Evolutionary conservation across 2,113 vertebrate genomes (phyloP), one percentile per base, ranked within the genome.

Genomic region (Cryptotis parvus): DNA sequence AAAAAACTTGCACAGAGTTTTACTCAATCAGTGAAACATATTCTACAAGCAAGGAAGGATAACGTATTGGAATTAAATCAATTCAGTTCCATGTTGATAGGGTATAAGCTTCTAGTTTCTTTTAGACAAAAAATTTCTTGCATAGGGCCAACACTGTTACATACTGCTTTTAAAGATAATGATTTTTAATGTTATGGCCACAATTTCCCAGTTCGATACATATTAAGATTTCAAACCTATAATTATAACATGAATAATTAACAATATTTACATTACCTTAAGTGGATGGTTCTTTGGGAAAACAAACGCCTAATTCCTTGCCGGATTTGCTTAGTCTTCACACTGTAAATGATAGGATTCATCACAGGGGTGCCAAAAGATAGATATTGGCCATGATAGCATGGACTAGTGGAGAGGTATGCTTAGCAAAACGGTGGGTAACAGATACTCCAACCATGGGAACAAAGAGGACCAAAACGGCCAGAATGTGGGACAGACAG

Each of bases 371-470:
- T 3, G 96, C 66, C 3, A 96, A 52, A 0, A 97, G 91, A 81
- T 97, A 97, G 55, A 97, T 92, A 45, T 97, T 88, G 58, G 95
- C 97, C 58, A 97, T 85, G 6, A 96, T 89, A 89, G 97, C 94
- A 70, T 95, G 96, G 45, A 96, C 29, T 22, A 97, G 89, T 2
- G 20, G 75, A 20, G 96, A 92, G 0, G 97, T 95, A 1, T 95
- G 85, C 6, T 97, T 94, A 9, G 96, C 94, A 68, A 96, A 97
- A 16, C 93, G 89, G 97, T 0, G 96, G 95, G 18, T 97, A 96
- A 95, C 49, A 41, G 92, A 94, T 3, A 93, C 77, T 18, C 83
- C 82, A 33, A 97, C 65, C 14, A 88, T 90, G 9, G 91, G 68
- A 33, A 75, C 74, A 49, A 90, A 95, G 12, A 82, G 68, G 15